Evolutionary conservation across 2,888 invertebrate genomes (phyloP), one percentile per base, ranked within the genome.

Genomic region (Eupsilia transversa): DNA sequence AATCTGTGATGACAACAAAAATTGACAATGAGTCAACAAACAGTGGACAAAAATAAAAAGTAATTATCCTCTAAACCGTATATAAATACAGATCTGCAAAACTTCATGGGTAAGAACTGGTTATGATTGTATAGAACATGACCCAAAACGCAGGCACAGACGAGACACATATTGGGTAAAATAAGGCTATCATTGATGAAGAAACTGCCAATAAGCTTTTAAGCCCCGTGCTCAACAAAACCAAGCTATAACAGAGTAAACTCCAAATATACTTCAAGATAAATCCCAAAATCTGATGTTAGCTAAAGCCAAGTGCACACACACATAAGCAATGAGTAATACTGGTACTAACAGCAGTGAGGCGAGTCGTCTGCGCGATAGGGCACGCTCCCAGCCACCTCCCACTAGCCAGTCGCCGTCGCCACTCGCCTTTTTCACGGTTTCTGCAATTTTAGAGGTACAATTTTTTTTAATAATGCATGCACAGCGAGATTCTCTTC

Each of bases 321-420:
- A 87, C 84, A 83, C 74, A 79, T 64, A 83, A 68, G 83, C 80
- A 85, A 86, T 88, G 87, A 87, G 88, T 88, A 88, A 88, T 87
- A 88, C 72, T 81, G 56, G 82, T 69, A 72, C 82, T 84, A 85
- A 84, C 79, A 84, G 84, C 84, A 85, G 87, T 77, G 83, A 82
- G 88, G 85, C 86, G 82, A 85, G 88, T 76, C 81, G 86, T 86
- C 83, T 74, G 80, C 77, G 77, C 78, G 92, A 92, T 91, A 92
- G 91, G 91, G 90, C 92, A 92, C 92, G 92, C 81, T 72, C 75
- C 73, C 80, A 78, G 83, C 85, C 80, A 70, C 80, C 85, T 82
- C 83, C 86, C 85, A 82, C 85, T 74, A 77, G 69, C 81, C 74
- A 73, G 72, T 73, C 64, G 64, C 72, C 70, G 69, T 69, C 61